phyloP scores from a whole-genome alignment of 2,888 invertebrate genomes.

The Hypomecis atomaria region DNA sequence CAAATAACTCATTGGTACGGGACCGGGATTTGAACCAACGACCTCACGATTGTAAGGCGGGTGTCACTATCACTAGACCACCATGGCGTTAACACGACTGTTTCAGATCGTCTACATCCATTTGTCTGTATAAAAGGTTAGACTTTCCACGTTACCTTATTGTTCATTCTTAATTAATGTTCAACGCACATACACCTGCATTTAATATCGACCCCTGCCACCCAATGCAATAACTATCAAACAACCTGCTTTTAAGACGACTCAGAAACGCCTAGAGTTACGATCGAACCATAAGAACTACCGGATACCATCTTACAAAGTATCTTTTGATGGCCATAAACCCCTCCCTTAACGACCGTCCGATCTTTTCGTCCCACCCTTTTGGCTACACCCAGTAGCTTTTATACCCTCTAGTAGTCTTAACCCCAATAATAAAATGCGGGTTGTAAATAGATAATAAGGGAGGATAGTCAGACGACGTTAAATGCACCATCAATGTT shows the following conservation, averaged over 20 bases:
- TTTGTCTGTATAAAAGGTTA: no score
- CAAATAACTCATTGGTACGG: no score
- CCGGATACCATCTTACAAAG: constrained; percentile 81
- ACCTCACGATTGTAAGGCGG: no score
- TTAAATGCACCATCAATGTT: constrained; percentile 76
- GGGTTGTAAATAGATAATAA: constrained; percentile 84
- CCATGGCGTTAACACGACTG: no score
- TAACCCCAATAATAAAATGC: constrained; percentile 85
- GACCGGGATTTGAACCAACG: no score
- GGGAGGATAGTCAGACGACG: constrained; percentile 75
- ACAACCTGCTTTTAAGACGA: constrained; percentile 45
- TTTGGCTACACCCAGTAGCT: constrained; percentile 61
- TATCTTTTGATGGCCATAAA: constrained; percentile 84
- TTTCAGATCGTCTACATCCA: no score
- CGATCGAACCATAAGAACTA: constrained; percentile 64
- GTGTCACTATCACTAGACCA: no score
- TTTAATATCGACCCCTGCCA: constrained; percentile 44
- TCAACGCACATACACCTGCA: not conserved
- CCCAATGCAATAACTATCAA: constrained; percentile 43
- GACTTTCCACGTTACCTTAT: no score
- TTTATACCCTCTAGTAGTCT: constrained; percentile 72
- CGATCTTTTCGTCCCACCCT: constrained; percentile 72
- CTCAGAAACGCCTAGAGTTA: constrained; percentile 62
- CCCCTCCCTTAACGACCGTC: constrained; percentile 81
- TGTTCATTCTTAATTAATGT: constrained; percentile 34